phyloP scores from a whole-genome alignment of 2,888 invertebrate genomes.

The Phortica magna region DNA sequence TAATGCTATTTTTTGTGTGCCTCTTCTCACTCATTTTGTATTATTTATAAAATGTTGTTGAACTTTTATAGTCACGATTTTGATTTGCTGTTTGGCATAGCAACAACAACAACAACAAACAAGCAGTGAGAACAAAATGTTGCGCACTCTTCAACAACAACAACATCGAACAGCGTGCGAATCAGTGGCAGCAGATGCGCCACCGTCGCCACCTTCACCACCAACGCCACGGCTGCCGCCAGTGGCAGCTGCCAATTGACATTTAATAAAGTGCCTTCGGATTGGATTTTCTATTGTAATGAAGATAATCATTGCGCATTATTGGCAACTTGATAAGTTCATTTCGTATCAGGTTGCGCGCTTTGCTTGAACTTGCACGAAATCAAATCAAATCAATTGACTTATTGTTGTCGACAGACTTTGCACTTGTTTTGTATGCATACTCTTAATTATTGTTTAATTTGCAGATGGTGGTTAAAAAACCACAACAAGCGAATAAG shows the following conservation, averaged over 20 bases:
- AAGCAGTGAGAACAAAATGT: background rate
- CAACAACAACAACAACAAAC: background rate
- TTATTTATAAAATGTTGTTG: conserved; percentile 71
- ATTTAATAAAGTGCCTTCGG: conserved; percentile 60
- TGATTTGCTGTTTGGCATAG: conserved; percentile 28
- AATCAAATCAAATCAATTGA: background rate
- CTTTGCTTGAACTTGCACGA: conserved; percentile 8
- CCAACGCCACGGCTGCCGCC: background rate
- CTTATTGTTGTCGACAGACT: background rate
- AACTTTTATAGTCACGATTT: conserved; percentile 74
- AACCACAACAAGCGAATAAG: no score
- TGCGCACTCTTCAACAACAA: background rate
- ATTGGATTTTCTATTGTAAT: conserved; percentile 52
- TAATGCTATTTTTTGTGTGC: conserved; percentile 25
- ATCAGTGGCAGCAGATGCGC: conserved; percentile 11
- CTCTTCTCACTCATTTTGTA: conserved; percentile 56
- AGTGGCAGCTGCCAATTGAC: conserved; percentile 56
- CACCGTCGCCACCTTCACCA: background rate
- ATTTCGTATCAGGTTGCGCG: conserved; percentile 62
- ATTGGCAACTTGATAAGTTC: conserved; percentile 64
- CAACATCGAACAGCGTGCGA: conserved; percentile 17
- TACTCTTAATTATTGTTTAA: background rate
- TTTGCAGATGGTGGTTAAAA: no score
- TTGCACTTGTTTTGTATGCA: no score
- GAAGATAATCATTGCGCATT: conserved; percentile 65